These are phyloP conservation scores for Sceloporus tristichus DNA, from an alignment of 2,113 vertebrate genomes.

Conservation along the genomic window DNA sequence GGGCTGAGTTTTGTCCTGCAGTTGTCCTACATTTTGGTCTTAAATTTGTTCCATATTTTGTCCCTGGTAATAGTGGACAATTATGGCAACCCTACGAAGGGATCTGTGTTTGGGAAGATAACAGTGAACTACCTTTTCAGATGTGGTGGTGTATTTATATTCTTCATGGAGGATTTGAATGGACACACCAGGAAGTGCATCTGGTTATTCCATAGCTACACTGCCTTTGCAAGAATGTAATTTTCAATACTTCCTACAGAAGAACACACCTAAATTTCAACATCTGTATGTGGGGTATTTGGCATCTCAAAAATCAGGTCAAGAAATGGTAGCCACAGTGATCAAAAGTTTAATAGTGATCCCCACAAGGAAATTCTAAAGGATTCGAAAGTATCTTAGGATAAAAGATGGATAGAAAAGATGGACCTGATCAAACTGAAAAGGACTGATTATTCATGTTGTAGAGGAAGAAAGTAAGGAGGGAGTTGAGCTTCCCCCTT, in stretches of 20 bases:
- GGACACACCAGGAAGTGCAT: too few relatives aligned
- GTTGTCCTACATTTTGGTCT: too few relatives aligned
- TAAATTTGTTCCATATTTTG: too few relatives aligned
- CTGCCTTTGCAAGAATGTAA: not conserved
- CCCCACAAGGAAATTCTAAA: not conserved
- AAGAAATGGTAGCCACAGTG: not conserved
- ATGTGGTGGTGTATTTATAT: not conserved
- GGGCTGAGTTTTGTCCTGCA: too few relatives aligned
- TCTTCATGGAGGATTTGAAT: not conserved
- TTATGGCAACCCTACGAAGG: too few relatives aligned
- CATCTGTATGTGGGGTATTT: not conserved
- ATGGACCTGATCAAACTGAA: too few relatives aligned
- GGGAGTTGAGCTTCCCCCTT: not conserved
- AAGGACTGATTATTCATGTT: too few relatives aligned
- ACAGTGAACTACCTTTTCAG: not conserved
- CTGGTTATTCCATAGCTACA: too few relatives aligned
- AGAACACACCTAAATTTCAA: not conserved
- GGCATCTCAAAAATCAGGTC: not conserved
- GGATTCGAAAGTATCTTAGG: too few relatives aligned
- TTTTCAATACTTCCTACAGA: not conserved
- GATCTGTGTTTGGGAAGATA: not conserved
- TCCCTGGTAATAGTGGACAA: too few relatives aligned
- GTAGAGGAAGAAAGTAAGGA: not conserved
- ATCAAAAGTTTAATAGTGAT: not conserved
- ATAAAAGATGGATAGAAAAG: too few relatives aligned